phyloP scores from a whole-genome alignment of 35 echinoderm and acorn worm species.

The Eucidaris tribuloides region DNA sequence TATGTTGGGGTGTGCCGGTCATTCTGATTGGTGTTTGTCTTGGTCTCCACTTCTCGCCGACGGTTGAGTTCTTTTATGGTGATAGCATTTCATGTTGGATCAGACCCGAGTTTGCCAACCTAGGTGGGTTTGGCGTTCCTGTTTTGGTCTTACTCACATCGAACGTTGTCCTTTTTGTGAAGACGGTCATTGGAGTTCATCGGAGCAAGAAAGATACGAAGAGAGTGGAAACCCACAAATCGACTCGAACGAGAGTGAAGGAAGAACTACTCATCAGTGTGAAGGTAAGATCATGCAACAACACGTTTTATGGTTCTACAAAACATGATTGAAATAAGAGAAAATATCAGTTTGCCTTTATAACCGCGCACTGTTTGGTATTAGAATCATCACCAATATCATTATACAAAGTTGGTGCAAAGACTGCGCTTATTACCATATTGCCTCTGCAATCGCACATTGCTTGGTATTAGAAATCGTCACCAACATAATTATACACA shows the following conservation, averaged over 20 bases:
- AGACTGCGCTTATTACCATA: not conserved
- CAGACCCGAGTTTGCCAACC: not conserved
- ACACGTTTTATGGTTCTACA: too few relatives aligned
- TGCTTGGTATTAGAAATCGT: not conserved
- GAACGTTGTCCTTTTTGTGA: constrained; percentile 8
- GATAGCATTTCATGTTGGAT: constrained; percentile 4
- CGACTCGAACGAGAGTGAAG: not conserved
- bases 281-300: constrained; percentile 11
- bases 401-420: not conserved
- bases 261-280: not conserved
- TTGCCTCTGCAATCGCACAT: not conserved
- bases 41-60: not conserved
- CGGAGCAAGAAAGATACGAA: not conserved
- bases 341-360: not conserved
- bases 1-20: constrained; percentile 11
- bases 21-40: not conserved
- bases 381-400: not conserved
- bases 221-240: constrained; percentile 16
- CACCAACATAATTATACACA: too few relatives aligned
- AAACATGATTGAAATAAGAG: too few relatives aligned
- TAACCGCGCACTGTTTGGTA: not conserved
- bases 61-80: not conserved
- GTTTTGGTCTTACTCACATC: not conserved
- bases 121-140: constrained; percentile 29
- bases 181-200: not conserved